Base-by-base conservation (phyloP, 2,888 invertebrate species). In the Hemaris fuciformis region DNA sequence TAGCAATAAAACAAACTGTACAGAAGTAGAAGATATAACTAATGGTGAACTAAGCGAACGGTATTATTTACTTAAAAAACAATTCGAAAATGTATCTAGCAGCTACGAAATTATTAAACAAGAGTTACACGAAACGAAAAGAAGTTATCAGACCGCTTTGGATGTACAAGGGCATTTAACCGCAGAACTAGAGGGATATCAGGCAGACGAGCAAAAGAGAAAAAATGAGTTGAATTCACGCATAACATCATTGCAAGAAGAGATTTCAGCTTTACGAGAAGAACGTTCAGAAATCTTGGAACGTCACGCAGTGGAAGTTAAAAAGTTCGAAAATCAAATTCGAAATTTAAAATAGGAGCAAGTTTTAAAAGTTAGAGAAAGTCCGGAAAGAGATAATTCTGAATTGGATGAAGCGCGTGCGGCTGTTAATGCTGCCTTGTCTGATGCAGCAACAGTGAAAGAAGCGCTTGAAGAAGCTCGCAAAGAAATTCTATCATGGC, bases 81-180 rank as follows among this genome's bases (percentile, higher is more conserved):
- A 92, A 70, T 87, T 80, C 65, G 88, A 91, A 15, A 82, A 77
- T 61, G 69, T 93, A 66, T 79, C 84, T 3, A 83, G 69, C 62
- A 85, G 79, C 56, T 90, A 83, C 64, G 93, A 93, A 68, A 67
- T 77, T 0, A 83, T 83, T 0, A 89, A 91, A 73, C 93, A 93
- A 69, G 92, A 93, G 67, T 74, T 93, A 5, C 88, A 93, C 61
- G 91, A 93, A 27, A 80, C 84, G 0, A 86, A 75, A 67, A 77
- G 92, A 67, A 88, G 83, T 67, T 88, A 91, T 67, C 86, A 91
- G 67, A 91, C 89, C 0, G 89, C 92, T 22, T 71, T 91, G 53
- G 93, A 93, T 61, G 84, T 90, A 2, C 93, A 93, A 64, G 85
- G 85, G 20, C 89, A 93, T 69, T 75, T 93, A 42, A 86, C 78